Base-by-base conservation (phyloP, 2,113 vertebrate species). In the Indri indri region DNA sequence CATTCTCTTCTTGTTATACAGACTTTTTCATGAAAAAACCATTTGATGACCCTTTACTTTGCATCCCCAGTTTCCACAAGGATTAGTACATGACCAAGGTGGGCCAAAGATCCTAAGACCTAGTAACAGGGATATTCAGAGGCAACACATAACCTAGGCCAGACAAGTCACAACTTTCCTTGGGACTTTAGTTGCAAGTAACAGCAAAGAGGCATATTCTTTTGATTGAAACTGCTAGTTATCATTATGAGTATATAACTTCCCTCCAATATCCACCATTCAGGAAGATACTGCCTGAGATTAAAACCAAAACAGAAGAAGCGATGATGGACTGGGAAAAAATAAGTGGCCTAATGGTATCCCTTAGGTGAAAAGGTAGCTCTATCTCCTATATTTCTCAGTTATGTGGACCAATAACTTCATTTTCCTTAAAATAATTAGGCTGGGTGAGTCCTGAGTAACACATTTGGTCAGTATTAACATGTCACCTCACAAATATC, bases 231-330 rank as follows among this genome's bases (percentile, higher is more conserved):
- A 84, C 59, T 94, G 20, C 54, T 52, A 45, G 1, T 37, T 95
- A 68, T 27, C 13, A 88, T 54, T 54, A 76, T 47, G 16, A 82
- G 45, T 80, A 66, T 76, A 61, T 16, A 34, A 40, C 30, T 93
- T 94, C 3, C 18, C 37, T 82, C n/a, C 10, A 81, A 66, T 70
- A 77, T 30, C 10, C 30, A 89, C 59, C 63, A 87, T 47, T 71
- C 32, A 87, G 18, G n/a, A 92, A 65, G 14, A 82, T 12, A 85
- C 5, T 59, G 18, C 27, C 68, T 76, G 68, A 86, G 13, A 87
- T 45, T 77, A 86, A 86, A 96, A 18, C 12, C 77, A 94, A 73
- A 13, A 94, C 14, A 87, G 30, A 87, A 88, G 45, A 82, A 81
- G n/a, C 66, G 27, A 82, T n/a, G 30, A 68, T 47, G 27, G 18